These are phyloP conservation scores for Menidia beryllina DNA, from an alignment of 2,113 vertebrate species.

Conservation along the genomic window DNA sequence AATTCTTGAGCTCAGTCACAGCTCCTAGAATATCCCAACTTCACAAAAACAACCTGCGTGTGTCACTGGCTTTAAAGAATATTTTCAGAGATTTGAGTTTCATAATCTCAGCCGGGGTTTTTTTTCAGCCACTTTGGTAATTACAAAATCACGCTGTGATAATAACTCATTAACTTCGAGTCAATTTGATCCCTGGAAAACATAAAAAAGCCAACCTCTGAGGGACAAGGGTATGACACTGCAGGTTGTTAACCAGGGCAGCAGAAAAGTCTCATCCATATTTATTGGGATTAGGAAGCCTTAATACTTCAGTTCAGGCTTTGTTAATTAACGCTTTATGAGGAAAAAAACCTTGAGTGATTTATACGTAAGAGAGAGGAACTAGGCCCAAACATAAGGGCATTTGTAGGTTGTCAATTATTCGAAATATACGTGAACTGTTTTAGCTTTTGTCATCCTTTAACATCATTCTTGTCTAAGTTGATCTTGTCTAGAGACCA, in stretches of 20 bases:
- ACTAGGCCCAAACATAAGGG: constrained; percentile 1
- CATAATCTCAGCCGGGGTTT: constrained; percentile 22
- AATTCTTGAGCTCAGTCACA: constrained; percentile 41
- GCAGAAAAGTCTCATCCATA: constrained; percentile 61
- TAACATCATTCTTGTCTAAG: neutral
- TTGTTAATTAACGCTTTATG: constrained; percentile 59
- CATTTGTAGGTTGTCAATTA: constrained; percentile 30
- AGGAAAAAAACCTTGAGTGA: constrained; percentile 23
- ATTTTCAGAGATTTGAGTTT: constrained; percentile 39
- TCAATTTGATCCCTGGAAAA: constrained; percentile 22
- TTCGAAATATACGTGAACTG: constrained; percentile 5
- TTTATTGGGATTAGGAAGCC: constrained; percentile 73
- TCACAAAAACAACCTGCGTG: constrained; percentile 61
- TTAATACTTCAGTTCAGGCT: constrained; percentile 65
- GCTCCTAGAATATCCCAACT: constrained; percentile 60
- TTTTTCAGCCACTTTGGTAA: constrained; percentile 37
- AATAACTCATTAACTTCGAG: constrained; percentile 62
- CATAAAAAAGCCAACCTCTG: constrained; percentile 27
- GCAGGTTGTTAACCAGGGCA: constrained; percentile 51
- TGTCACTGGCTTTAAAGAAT: constrained; percentile 41
- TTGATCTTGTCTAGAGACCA: neutral
- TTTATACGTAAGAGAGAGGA: constrained; percentile 28
- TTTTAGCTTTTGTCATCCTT: constrained; percentile 4
- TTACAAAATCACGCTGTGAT: constrained; percentile 57
- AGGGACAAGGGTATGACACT: constrained; percentile 37